Evolutionary conservation across 2,888 invertebrate species (phyloP), one percentile per base, ranked within the genome.

Genomic region (Eupithecia subumbrata): DNA sequence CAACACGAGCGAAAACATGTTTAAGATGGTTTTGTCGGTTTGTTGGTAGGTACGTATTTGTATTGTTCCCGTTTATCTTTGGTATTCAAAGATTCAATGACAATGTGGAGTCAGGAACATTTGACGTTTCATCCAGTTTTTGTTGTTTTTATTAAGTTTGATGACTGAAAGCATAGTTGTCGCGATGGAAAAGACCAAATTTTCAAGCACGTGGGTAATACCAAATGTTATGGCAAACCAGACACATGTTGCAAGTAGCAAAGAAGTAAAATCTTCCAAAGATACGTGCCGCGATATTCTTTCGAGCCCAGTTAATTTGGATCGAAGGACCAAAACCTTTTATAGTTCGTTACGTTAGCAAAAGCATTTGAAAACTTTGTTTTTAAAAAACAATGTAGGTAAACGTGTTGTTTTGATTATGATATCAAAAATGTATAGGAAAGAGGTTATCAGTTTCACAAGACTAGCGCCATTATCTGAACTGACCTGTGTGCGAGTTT

Each of bases 1-100:
- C 73, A 80, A 83, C 80, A 78, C 79, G 82, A 85, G 88, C 88
- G 88, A 89, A 88, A 88, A 87, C 87, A 88, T 82, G 83, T 82
- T 86, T 84, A 84, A 83, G 82, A 80, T 78, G 80, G 79, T 81
- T 84, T 81, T 84, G 81, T 78, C 68, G 71, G 71, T 76, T 76
- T 77, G 80, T 73, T 77, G 79, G 70, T 78, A 71, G 79, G 70
- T 78, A 71, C 75, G 68, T 73, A 74, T 71, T 75, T 72, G 48
- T 72, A 76, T 76, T 78, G 74, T 76, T 73, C 37, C 69, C 37
- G 74, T 75, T 76, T 76, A 79, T 76, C 74, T 77, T 74, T 71
- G 73, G 69, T 76, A 73, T 79, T 69, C 63, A 48, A 66, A 70
- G 69, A 64, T 79, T 69, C 63, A 69, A 52, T 66, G 48, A 64